Base-by-base conservation (phyloP, 2,797 vertebrate genomes). In the Tauraco hartlaubi region DNA sequence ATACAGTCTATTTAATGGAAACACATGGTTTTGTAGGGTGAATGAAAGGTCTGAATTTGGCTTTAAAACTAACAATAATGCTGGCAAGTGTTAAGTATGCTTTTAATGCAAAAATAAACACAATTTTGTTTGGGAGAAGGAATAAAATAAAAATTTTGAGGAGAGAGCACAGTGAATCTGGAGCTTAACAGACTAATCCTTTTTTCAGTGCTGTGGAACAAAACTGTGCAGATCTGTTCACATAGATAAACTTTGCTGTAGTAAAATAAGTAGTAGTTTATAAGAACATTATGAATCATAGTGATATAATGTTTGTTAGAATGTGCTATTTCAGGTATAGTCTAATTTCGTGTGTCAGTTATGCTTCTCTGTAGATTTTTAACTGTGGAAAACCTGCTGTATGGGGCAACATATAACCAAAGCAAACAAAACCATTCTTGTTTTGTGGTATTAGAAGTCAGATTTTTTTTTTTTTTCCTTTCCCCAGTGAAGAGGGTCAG, bases 401-500 rank as follows among this genome's bases (percentile, higher is more conserved):
- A 48, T 28, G 39, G 11, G 29, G 5, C 3, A 48, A 58, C 14
- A 73, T 51, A 66, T 63, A 80, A 17, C 6, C 13, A 62, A 84
- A 39, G 52, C 13, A 79, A 52, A 79, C 9, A 83, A 63, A 68
- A n/a, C 1, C 9, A 15, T 58, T 23, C 35, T 75, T 48, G 3
- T 19, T 80, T 85, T 74, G 6, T 41, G 8, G 16, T 35, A 49
- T 41, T 44, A 85, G 35, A 67, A 79, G 51, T 76, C 26, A 48
- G 8, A 49, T 35, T 13, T 37, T 25, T 11, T 5, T 2, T 2
- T 54, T 78, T 59, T 29, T 0, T 13, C 54, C 29, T 46, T 11
- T 0, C 10, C 5, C 15, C 6, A 25, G 18, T 1, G 3, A 51
- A 85, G 13, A 75, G 0, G 3, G 58, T 29, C 25, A 33, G 28